Evolutionary conservation across 2,113 vertebrate genomes (phyloP).

Genomic region (Bettongia penicillata): DNA sequence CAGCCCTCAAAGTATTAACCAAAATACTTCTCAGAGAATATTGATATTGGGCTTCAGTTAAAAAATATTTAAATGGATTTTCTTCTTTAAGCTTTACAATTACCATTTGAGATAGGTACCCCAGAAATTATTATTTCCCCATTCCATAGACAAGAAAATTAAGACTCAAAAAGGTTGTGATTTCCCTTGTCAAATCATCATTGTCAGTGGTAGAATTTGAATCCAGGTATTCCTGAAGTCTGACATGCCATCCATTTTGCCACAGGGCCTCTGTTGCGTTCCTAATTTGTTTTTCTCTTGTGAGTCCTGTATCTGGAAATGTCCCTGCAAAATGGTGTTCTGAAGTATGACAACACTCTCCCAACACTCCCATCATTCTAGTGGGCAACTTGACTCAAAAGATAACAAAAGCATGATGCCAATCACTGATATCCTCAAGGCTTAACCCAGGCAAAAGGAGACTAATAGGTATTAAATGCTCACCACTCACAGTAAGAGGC

Average conservation of each 20-base stretch:
- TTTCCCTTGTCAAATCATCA: neutral
- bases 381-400: constrained; percentile 90
- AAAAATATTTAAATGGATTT: neutral
- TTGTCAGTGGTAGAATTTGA: neutral
- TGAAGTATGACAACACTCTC: constrained; percentile 91
- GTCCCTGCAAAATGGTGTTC: constrained; percentile 92
- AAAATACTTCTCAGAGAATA: neutral
- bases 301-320: constrained; percentile 92
- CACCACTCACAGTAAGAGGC: constrained; percentile 89
- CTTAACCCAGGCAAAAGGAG: constrained; percentile 91
- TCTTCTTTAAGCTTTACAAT: neutral
- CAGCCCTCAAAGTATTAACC: neutral
- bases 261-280: constrained; percentile 84
- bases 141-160: neutral
- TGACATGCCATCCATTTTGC: neutral
- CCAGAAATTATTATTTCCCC: neutral
- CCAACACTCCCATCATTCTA: constrained; percentile 90
- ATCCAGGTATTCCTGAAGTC: neutral
- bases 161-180: neutral
- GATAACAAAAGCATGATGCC: constrained; percentile 92
- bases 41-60: neutral
- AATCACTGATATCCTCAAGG: constrained; percentile 89
- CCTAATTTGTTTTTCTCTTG: constrained; percentile 93
- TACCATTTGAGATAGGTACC: neutral
- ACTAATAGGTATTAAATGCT: constrained; percentile 92